phyloP scores from a whole-genome alignment of 2,113 vertebrate species.

The Pelecanoides urinatrix region DNA sequence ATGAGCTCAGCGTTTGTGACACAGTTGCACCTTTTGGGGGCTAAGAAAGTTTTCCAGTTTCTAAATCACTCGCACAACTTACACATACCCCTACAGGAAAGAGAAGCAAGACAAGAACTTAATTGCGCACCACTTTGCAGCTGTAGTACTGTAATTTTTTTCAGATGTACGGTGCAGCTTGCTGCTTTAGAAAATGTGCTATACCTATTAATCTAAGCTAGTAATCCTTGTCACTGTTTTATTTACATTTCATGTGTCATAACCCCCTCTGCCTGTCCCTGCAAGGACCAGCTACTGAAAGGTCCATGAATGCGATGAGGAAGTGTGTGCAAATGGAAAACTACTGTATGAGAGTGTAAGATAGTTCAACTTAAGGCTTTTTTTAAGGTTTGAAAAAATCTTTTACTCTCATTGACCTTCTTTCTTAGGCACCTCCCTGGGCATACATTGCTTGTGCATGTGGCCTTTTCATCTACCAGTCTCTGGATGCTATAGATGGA shows the following conservation, averaged over 20 bases:
- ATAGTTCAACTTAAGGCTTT: background rate
- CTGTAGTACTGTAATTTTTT: background rate
- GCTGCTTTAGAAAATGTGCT: background rate
- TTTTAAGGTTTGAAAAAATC: background rate
- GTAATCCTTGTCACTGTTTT: background rate
- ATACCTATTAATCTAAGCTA: background rate
- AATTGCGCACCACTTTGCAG: rapidly evolving
- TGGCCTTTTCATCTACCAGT: constrained; percentile 96
- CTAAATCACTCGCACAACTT: background rate
- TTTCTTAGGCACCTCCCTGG: constrained; percentile 91
- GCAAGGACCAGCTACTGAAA: background rate
- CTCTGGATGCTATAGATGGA: constrained; percentile 96
- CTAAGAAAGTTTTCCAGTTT: background rate
- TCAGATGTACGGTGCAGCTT: background rate
- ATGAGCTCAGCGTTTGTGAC: background rate
- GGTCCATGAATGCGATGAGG: background rate
- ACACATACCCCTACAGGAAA: background rate
- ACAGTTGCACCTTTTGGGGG: rapidly evolving
- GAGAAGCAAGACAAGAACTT: background rate
- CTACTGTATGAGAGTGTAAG: background rate
- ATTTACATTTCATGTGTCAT: background rate
- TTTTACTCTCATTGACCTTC: background rate
- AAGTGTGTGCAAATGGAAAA: background rate
- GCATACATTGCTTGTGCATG: constrained; percentile 92
- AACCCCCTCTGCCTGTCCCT: background rate